Evolutionary conservation across 2,888 invertebrate species (phyloP), one percentile per base, ranked within the genome.

Genomic region (Smittia aterrima): DNA sequence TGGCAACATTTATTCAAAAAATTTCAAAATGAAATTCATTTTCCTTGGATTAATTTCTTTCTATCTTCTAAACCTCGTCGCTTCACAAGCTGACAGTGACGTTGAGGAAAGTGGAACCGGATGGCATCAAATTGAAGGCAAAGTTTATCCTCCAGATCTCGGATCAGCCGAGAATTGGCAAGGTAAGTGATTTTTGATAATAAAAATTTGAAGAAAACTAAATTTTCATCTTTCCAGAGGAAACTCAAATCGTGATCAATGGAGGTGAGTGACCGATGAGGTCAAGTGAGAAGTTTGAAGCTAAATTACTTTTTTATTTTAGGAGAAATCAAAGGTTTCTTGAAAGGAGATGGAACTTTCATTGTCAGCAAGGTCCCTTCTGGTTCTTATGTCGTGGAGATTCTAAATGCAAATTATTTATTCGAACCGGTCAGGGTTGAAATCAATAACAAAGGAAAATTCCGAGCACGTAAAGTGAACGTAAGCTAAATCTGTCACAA

Each of bases 401-500:
- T 96, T 7, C 85, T 93, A 47, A 91, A 97, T 83, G 93, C 97
- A 0, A 92, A 96, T 80, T 95, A 90, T 80, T 87, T 92, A 77
- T 99, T 96, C 81, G 98, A 99, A 81, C 93, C 96, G 20, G 90
- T 82, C 11, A 86, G 99, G 76, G 96, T 99, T 1, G 99, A 99
- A 85, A 97, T 99, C 76, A 98, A 95, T 81, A 92, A 94, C 0
- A 98, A 96, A 83, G 99, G 99, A 47, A 99, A 98, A 83, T 94
- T 93, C 79, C 87, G 99, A 77, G 98, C 97, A 0, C 86, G 99
- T 64, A 94, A 93, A 85, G 92, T 99, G 0, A 98, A 97, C 41
- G 41, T 25, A 16, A 66, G 25, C n/a, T n/a, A n/a, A n/a, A n/a
- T 41, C n/a, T 4, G 41, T 41, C n/a, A 1, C 13, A n/a, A 41